These are phyloP conservation scores for Drosophila monieri DNA, from an alignment of 2,888 invertebrate species.

Conservation along the genomic window DNA sequence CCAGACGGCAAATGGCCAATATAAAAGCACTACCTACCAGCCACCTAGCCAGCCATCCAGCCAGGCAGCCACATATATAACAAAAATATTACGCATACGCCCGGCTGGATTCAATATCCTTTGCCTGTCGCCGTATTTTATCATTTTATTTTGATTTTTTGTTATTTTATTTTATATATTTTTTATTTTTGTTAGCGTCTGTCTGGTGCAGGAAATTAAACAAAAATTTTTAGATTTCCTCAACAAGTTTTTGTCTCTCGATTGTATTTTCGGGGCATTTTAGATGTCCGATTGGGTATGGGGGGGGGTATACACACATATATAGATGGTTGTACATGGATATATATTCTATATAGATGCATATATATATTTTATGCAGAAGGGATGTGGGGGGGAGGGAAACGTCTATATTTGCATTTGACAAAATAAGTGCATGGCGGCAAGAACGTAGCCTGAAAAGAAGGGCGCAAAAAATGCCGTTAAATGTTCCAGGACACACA, in stretches of 20 bases:
- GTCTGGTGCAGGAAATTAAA: slow-evolving; percentile 67
- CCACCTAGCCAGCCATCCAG: no score
- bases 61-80: no score
- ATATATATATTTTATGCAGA: slow-evolving; percentile 16
- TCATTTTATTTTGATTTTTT: background rate
- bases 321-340: slow-evolving; percentile 6
- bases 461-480: slow-evolving; percentile 32
- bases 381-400: background rate
- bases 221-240: slow-evolving; percentile 73
- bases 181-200: background rate
- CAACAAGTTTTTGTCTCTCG: slow-evolving; percentile 41
- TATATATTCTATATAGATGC: slow-evolving; percentile 27
- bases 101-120: slow-evolving; percentile 37
- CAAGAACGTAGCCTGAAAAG: slow-evolving; percentile 19
- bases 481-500: slow-evolving; percentile 58
- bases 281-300: slow-evolving; percentile 62
- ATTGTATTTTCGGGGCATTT: slow-evolving; percentile 40
- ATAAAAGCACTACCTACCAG: slow-evolving; percentile 57
- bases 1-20: slow-evolving; percentile 64
- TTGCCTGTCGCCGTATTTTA: background rate
- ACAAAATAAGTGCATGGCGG: slow-evolving; percentile 75
- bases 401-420: slow-evolving; percentile 77
- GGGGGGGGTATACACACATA: slow-evolving; percentile 17
- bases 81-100: slow-evolving; percentile 74
- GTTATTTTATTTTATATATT: background rate